These are phyloP conservation scores for Scomberomorus guttatus DNA, from an alignment of 2,797 vertebrate species.

Conservation along the genomic window DNA sequence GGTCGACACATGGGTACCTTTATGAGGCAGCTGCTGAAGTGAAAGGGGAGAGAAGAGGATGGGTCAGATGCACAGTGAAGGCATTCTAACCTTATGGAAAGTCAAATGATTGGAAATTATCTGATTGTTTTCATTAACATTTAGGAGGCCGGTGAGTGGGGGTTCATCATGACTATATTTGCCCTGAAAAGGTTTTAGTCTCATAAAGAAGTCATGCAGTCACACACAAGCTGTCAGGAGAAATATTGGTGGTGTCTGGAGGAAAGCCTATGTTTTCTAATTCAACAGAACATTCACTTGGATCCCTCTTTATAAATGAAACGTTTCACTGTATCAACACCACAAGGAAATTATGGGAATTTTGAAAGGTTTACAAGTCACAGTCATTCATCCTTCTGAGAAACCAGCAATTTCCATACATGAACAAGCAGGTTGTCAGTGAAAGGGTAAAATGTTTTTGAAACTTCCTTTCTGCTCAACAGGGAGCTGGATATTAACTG, in stretches of 20 bases:
- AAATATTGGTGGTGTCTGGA: constrained; percentile 73
- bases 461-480: background rate
- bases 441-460: constrained; percentile 3
- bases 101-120: constrained; percentile 72
- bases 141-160: constrained; percentile 45
- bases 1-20: constrained; percentile 82
- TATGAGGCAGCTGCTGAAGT: constrained; percentile 76
- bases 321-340: constrained; percentile 79
- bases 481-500: background rate
- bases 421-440: background rate
- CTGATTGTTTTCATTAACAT: constrained; percentile 69
- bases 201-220: constrained; percentile 57
- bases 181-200: constrained; percentile 55
- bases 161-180: constrained; percentile 64
- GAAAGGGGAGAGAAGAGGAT: constrained; percentile 52
- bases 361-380: constrained; percentile 72
- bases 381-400: constrained; percentile 53
- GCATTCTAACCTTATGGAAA: constrained; percentile 69
- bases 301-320: constrained; percentile 68
- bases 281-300: constrained; percentile 76
- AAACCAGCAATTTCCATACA: constrained; percentile 37
- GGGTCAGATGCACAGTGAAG: constrained; percentile 63
- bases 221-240: constrained; percentile 57
- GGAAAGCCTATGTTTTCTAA: constrained; percentile 74
- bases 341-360: constrained; percentile 68